phyloP scores from a whole-genome alignment of 2,113 vertebrate species.

The Sinosuthora webbiana region DNA sequence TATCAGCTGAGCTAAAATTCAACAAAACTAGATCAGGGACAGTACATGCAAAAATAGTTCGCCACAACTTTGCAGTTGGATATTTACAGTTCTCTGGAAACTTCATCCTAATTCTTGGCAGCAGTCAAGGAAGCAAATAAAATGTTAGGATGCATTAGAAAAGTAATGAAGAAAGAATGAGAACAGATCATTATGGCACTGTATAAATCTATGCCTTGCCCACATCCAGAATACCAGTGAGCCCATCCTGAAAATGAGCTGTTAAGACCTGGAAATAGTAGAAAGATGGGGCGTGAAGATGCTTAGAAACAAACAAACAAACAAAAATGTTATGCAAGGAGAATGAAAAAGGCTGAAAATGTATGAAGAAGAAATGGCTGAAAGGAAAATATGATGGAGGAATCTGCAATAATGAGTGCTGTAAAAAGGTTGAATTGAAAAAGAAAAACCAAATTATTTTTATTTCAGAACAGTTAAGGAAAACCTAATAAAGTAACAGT shows the following conservation, averaged over 20 bases:
- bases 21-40: neutral
- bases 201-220: constrained; percentile 14
- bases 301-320: neutral
- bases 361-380: neutral
- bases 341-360: neutral
- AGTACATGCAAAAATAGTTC: neutral
- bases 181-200: neutral
- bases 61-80: neutral
- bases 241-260: neutral
- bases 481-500: neutral
- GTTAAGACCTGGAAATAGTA: neutral
- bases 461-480: neutral
- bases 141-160: neutral
- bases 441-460: neutral
- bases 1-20: neutral
- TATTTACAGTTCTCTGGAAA: constrained; percentile 27
- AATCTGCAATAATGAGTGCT: neutral
- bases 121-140: constrained; percentile 15
- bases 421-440: neutral
- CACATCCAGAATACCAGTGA: constrained; percentile 13
- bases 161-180: constrained; percentile 25
- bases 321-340: neutral
- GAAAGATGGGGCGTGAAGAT: neutral
- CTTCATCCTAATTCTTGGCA: neutral
- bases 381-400: neutral